Evolutionary conservation across 2,888 invertebrate species (phyloP).

Genomic region (Papilio elwesi): DNA sequence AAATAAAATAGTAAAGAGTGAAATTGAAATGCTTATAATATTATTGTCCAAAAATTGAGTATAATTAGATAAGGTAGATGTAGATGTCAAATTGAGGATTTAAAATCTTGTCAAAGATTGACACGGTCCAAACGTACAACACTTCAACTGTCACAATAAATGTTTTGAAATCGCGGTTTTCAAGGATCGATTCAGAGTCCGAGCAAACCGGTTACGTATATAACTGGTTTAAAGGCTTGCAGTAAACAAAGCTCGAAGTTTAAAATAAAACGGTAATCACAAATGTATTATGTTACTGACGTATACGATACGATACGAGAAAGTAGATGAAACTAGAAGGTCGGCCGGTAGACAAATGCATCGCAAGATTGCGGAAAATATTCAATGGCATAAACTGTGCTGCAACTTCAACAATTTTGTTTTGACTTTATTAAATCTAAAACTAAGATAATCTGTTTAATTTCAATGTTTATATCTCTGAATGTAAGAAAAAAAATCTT

Average conservation of each 20-base stretch:
- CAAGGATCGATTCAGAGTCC: conserved; percentile 12
- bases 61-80: neutral
- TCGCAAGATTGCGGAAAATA: conserved; percentile 25
- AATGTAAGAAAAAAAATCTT: no score
- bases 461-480: no score
- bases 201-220: conserved; percentile 12
- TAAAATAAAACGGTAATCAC: conserved; percentile 22
- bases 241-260: conserved; percentile 24
- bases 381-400: neutral
- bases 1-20: no score
- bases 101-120: neutral
- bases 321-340: conserved; percentile 30
- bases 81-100: neutral
- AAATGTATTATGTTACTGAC: neutral
- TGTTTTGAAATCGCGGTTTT: conserved; percentile 18
- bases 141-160: neutral
- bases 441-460: no score
- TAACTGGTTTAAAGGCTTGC: conserved; percentile 27
- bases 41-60: neutral
- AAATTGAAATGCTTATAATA: neutral
- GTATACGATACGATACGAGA: conserved; percentile 8
- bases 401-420: neutral
- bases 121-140: neutral
- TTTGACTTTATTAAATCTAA: no score
- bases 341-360: conserved; percentile 1